Conservation (phyloP, 2,113 vertebrate genomes). For the Sarotherodon lohbergeri region DNA sequence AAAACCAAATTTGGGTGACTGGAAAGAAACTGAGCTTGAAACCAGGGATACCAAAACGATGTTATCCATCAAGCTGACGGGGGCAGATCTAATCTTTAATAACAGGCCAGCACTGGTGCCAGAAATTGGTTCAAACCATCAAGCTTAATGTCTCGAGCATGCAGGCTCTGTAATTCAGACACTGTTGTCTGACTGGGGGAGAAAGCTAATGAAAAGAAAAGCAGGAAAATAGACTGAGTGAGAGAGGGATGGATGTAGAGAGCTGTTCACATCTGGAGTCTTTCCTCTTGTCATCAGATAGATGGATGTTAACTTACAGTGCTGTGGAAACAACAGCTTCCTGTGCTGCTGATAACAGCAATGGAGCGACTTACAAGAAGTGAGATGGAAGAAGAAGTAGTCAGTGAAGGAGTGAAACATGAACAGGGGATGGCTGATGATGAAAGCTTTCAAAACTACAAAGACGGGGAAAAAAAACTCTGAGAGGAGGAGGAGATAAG, state of each 20-base stretch:
- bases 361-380: not conserved
- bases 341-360: constrained; percentile 65
- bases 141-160: constrained; percentile 66
- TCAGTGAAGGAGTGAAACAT: not conserved
- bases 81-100: constrained; percentile 43
- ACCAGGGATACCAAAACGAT: constrained; percentile 26
- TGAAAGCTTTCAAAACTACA: not conserved
- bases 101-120: constrained; percentile 47
- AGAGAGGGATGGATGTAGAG: constrained; percentile 50
- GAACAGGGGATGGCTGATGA: constrained; percentile 14
- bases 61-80: constrained; percentile 47
- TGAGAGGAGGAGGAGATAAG: not conserved
- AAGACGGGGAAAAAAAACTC: not conserved
- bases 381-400: not conserved
- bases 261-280: constrained; percentile 86
- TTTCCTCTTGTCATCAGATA: constrained; percentile 76
- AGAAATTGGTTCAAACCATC: constrained; percentile 45
- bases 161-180: constrained; percentile 82
- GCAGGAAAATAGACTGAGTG: constrained; percentile 46
- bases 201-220: constrained; percentile 67
- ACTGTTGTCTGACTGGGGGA: constrained; percentile 83
- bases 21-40: constrained; percentile 16
- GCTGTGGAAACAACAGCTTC: constrained; percentile 66
- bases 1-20: not conserved
- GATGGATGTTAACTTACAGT: constrained; percentile 64